A percentile compares a stretch with the other conserved stretches of the same genome.
Evolutionary conservation across 35 echinoderm and acorn worm species (phyloP).

Genomic region (Hemicentrotus pulcherrimus): DNA sequence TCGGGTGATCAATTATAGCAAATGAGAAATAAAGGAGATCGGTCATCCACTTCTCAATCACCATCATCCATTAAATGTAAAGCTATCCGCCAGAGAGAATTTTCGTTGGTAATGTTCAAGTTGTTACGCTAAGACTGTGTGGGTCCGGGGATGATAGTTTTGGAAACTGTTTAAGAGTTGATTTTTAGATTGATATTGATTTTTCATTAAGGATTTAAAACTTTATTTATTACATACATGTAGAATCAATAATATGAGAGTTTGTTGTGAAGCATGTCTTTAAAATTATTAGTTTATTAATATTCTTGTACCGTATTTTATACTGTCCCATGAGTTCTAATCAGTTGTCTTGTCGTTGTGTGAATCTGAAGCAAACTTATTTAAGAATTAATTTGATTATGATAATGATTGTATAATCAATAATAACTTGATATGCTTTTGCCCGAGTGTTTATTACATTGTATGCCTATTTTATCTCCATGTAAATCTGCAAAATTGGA

Average conservation of each 20-base stretch:
- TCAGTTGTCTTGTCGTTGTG: background rate
- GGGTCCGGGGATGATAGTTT: background rate
- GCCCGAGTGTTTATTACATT: background rate
- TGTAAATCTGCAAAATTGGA: background rate
- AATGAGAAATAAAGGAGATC: conserved; percentile 19
- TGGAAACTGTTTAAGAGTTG: background rate
- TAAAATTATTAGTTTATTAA: background rate
- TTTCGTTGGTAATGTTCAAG: background rate
- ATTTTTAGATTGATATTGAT: background rate
- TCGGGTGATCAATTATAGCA: background rate
- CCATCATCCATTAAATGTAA: conserved; percentile 13
- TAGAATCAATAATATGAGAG: background rate
- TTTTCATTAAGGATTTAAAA: background rate
- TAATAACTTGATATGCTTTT: background rate
- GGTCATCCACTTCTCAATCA: background rate
- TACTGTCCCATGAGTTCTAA: too few species aligned
- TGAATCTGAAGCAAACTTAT: background rate
- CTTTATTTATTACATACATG: background rate
- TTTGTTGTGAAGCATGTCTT: background rate
- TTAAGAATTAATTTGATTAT: background rate
- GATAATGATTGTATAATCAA: too few species aligned
- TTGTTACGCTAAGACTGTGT: background rate
- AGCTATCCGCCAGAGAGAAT: background rate
- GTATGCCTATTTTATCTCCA: background rate
- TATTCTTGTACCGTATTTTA: background rate